Evolutionary conservation across 2,113 vertebrate genomes (phyloP), one percentile per base, ranked within the genome.

Genomic region (Rhipidura dahli): DNA sequence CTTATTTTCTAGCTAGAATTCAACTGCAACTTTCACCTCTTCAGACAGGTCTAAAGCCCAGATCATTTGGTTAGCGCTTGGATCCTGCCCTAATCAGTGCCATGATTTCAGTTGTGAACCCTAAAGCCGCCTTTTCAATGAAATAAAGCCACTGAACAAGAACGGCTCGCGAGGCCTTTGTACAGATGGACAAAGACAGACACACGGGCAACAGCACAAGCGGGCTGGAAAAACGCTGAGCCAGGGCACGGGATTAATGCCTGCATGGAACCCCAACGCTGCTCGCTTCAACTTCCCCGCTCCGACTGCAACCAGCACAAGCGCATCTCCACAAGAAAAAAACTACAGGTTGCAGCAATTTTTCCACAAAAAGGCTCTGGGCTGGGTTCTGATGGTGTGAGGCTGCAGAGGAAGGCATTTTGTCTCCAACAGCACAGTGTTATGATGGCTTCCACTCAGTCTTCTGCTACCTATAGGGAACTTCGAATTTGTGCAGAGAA

Each of bases 61-160:
- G 26, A 66, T 35, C 44, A 13, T 42, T 82, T 8, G 30, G 65
- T n/a, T 45, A 49, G 65, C 16, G 5, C 51, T 57, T 39, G 83
- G 57, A 84, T 57, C 73, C 87, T 7, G 13, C 83, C 64, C 83
- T 89, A 87, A 93, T 76, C 68, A 85, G 75, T 61, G 65, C 40
- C 39, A 12, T 11, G 22, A 78, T 79, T 88, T 53, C 1, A 24
- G 83, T 37, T 90, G 69, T 91, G 86, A 94, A 94, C n/a, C 64
- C 88, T 89, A 93, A 91, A 96, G 72, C 83, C 53, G 27, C 15
- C 80, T 76, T 95, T 95, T 92, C 92, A 94, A 27, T 33, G 14
- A 89, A 61, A 94, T 65, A 91, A 96, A 95, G 39, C 81, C 87
- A 75, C 76, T 31, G 80, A 82, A 71, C 56, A 50, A 73, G 85